These are phyloP conservation scores for Drosophila borborema DNA, from an alignment of 2,888 invertebrate species.

Conservation along the genomic window DNA sequence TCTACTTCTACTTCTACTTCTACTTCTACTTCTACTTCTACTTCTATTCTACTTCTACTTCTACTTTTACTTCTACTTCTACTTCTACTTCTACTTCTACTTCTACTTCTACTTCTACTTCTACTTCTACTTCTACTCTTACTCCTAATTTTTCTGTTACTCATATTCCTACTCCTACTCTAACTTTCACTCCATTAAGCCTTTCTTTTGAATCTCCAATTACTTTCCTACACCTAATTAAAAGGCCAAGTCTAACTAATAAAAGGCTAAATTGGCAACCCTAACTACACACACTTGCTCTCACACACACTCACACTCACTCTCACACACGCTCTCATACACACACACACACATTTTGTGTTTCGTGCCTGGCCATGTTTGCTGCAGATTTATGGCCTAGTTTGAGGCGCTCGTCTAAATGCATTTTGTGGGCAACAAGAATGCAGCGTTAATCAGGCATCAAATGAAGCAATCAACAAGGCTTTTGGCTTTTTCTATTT, in stretches of 20 bases:
- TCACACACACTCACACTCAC: background rate
- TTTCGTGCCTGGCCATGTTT: slow-evolving; percentile 9
- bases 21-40: too few relatives aligned
- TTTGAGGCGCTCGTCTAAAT: slow-evolving; percentile 14
- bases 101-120: too few relatives aligned
- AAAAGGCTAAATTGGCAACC: slow-evolving; percentile 4
- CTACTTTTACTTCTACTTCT: too few relatives aligned
- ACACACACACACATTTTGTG: background rate
- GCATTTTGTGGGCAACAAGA: slow-evolving; percentile 27
- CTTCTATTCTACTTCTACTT: too few relatives aligned
- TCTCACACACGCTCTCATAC: background rate
- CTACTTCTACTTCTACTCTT: too few relatives aligned
- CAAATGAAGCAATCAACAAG: slow-evolving; percentile 44
- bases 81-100: too few relatives aligned
- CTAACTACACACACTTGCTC: background rate
- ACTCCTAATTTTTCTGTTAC: background rate
- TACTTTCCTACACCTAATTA: background rate
- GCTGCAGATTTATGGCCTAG: slow-evolving; percentile 16
- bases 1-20: too few relatives aligned
- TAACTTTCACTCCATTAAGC: too few relatives aligned
- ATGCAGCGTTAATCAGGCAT: slow-evolving; percentile 30
- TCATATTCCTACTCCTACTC: background rate
- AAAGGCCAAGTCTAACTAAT: background rate
- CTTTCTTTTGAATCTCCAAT: background rate
- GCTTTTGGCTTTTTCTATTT: background rate